Base-by-base conservation (phyloP, 2,888 invertebrate genomes). In the Ephialtes manifestator region DNA sequence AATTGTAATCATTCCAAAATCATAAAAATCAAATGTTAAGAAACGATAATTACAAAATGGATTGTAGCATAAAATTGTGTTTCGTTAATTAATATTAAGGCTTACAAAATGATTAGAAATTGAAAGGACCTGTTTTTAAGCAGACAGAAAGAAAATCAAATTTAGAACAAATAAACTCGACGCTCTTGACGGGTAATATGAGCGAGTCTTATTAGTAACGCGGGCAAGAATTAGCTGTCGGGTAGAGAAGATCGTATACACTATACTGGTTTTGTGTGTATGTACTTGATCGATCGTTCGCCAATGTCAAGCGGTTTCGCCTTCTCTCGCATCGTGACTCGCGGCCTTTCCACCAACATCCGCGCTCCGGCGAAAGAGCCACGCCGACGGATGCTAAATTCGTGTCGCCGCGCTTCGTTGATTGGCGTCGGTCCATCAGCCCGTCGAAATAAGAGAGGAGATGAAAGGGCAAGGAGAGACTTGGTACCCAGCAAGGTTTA, bases 101-200 rank as follows among this genome's bases (percentile, higher is more conserved):
- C 24, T 24, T 24, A 24, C 24, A 24, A 24, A 24, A 1, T 24
- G 24, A 24, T 24, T 2, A 24, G 24, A 24, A 24, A 24, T 24
- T 24, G 2, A 24, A 24, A 87, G 96, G 96, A 13, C 95, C 96
- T 92, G 94, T 92, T 93, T 65, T 35, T 51, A 68, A 72, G 67
- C 71, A 81, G 31, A 76, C 80, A 65, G 24, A 58, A 55, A n/a
- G 39, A 43, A 67, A 20, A 51, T 63, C 20, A 4, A 39, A 48
- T 80, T 71, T 80, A 48, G 20, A 72, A 55, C 20, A 39, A 60
- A 24, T 48, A 8, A 24, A 18, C 55, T 65, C 31, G 51, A 8
- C 10, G 18, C 2, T 18, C 51, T 15, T 43, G 60, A 67, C 60
- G 65, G 24, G 28, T 67, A 48, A 5, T 51, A 11, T 35, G 39